Conservation (phyloP, 2,113 vertebrate genomes). For the Probosciger aterrimus region DNA sequence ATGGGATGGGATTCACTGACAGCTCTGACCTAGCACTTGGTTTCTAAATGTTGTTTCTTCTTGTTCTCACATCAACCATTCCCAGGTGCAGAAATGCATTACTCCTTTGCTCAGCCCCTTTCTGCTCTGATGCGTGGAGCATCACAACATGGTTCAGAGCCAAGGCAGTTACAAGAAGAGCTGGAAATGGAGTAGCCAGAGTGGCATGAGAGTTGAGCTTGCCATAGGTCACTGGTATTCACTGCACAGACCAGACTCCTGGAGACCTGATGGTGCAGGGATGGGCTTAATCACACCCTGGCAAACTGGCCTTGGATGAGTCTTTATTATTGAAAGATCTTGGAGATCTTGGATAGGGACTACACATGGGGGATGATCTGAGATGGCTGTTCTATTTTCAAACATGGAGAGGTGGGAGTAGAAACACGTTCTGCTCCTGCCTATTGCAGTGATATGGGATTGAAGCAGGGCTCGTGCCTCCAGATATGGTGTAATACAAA, state of each 20-base stretch:
- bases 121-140: not conserved
- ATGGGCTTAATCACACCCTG: not conserved
- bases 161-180: fast-evolving
- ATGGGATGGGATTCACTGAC: not conserved
- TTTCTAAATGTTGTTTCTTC: not conserved
- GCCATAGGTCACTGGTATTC: not conserved
- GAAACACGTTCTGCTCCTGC: conserved; percentile 41
- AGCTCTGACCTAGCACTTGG: not conserved
- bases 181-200: not conserved
- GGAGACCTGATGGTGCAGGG: not conserved
- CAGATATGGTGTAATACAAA: conserved; percentile 47
- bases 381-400: conserved; percentile 51
- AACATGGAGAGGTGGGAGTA: conserved; percentile 42
- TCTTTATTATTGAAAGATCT: not conserved
- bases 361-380: not conserved
- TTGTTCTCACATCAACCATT: not conserved
- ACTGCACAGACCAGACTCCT: not conserved
- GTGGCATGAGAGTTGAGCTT: not conserved
- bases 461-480: conserved; percentile 34
- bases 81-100: not conserved
- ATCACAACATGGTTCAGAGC: fast-evolving
- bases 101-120: not conserved
- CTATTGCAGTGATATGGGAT: not conserved
- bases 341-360: conserved; percentile 13
- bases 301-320: not conserved